Conservation (phyloP, 2,888 invertebrate genomes). For the Drosophila paramelanica region DNA sequence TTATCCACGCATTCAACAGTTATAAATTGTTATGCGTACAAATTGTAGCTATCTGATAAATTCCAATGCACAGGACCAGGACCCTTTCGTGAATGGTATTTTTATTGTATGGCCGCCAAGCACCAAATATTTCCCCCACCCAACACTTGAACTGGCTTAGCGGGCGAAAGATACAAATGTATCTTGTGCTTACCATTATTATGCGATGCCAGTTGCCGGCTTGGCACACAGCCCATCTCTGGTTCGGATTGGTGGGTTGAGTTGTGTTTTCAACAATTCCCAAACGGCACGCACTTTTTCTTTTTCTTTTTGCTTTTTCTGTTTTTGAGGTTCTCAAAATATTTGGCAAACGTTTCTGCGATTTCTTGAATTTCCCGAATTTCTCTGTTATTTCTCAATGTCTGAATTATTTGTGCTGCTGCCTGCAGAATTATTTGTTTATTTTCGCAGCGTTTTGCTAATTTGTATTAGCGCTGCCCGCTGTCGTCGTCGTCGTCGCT, state of each 20-base stretch:
- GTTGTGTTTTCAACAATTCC: constrained; percentile 22
- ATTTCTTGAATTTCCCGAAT: constrained; percentile 45
- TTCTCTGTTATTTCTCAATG: constrained; percentile 72
- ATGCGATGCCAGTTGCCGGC: constrained; percentile 35
- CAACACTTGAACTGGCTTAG: neutral
- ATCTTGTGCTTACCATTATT: constrained; percentile 49
- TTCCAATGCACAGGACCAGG: constrained; percentile 44
- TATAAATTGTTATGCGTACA: constrained; percentile 60
- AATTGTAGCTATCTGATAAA: constrained; percentile 65
- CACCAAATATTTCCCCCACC: no score
- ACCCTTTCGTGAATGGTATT: constrained; percentile 28
- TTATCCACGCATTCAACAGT: constrained; percentile 58
- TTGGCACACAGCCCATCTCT: constrained; percentile 30
- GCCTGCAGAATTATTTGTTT: constrained; percentile 68
- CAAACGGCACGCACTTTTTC: constrained; percentile 57
- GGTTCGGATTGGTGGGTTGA: constrained; percentile 13
- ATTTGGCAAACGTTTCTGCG: constrained; percentile 62
- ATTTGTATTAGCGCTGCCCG: constrained; percentile 62
- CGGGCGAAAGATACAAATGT: constrained; percentile 31
- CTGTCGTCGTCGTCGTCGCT: constrained; percentile 22
- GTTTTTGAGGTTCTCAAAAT: constrained; percentile 68
- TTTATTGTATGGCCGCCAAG: constrained; percentile 19
- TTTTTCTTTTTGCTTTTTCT: constrained; percentile 21
- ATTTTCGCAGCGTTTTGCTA: constrained; percentile 67
- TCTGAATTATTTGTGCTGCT: constrained; percentile 56